phyloP scores from a whole-genome alignment of 2,888 invertebrate species.

The Mongoloraphidia duomilia region DNA sequence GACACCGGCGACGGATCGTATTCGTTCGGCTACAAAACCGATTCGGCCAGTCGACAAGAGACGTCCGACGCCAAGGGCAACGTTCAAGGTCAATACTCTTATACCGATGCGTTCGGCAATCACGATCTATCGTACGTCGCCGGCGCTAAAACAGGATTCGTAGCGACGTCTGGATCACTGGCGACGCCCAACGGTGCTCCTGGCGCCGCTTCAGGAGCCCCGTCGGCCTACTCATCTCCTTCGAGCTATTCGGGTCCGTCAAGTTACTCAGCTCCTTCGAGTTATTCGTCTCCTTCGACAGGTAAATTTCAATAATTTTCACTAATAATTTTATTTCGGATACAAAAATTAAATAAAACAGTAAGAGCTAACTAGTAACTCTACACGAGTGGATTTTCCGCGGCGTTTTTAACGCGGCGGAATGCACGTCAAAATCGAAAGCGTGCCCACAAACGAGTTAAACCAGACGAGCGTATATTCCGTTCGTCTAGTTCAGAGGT shows the following conservation, averaged over 20 bases:
- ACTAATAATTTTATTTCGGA: too few species aligned
- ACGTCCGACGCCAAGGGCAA: conserved; percentile 16
- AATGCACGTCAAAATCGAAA: too few species aligned
- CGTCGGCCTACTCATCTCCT: background rate
- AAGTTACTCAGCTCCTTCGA: background rate
- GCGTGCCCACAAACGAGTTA: too few species aligned
- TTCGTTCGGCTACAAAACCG: conserved; percentile 18
- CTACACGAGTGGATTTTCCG: too few species aligned
- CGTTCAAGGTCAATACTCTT: conserved; percentile 17
- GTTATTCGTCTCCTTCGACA: conserved; percentile 4
- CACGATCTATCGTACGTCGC: conserved; percentile 19
- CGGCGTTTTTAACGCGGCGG: too few species aligned
- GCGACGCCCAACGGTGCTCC: conserved; percentile 3
- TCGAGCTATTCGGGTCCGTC: background rate
- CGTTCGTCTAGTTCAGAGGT: too few species aligned
- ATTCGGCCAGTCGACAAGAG: conserved; percentile 18
- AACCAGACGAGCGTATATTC: too few species aligned
- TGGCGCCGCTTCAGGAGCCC: background rate
- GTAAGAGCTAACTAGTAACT: too few species aligned
- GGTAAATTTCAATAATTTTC: background rate
- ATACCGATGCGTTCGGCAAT: conserved; percentile 14
- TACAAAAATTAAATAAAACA: too few species aligned
- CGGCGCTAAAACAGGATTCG: conserved; percentile 21
- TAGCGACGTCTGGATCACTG: conserved; percentile 18
- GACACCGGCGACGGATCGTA: conserved; percentile 20